A percentile compares a stretch with the other conserved stretches of the same genome.
Evolutionary conservation across 2,888 invertebrate genomes (phyloP).

Genomic region (Tortrix viridana): DNA sequence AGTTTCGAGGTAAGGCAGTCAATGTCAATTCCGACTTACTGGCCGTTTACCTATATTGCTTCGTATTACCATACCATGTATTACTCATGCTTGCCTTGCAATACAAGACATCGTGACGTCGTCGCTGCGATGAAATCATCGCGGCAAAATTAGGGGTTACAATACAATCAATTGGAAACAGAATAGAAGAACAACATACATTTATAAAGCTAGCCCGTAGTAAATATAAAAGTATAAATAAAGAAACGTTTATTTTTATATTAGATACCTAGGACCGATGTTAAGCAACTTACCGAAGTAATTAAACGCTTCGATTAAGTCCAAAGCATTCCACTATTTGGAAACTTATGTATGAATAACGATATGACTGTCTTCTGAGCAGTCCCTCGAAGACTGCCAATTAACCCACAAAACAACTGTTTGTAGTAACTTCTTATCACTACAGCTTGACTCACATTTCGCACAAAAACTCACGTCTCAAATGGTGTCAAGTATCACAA

Average conservation of each 20-base stretch:
- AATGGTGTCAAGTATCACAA: conserved; percentile 12
- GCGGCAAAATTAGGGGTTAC: conserved; percentile 33
- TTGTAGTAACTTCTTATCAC: conserved; percentile 39
- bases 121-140: conserved; percentile 32
- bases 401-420: neutral
- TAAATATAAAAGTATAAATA: too few species aligned
- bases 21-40: conserved; percentile 25
- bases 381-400: too few species aligned
- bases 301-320: neutral
- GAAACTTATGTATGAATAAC: too few species aligned
- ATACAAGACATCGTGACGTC: conserved; percentile 24
- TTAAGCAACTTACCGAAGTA: too few species aligned
- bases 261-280: too few species aligned
- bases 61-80: conserved; percentile 5
- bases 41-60: conserved; percentile 23
- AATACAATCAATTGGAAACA: conserved; percentile 18
- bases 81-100: conserved; percentile 33
- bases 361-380: too few species aligned
- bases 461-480: conserved; percentile 27
- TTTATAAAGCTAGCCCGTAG: too few species aligned
- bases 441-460: conserved; percentile 46
- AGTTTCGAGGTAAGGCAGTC: conserved; percentile 17
- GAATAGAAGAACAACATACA: neutral
- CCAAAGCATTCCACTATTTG: neutral
- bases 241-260: too few species aligned